phyloP scores from a whole-genome alignment of 2,113 vertebrate species.

The Chaetorhynchus papuensis region DNA sequence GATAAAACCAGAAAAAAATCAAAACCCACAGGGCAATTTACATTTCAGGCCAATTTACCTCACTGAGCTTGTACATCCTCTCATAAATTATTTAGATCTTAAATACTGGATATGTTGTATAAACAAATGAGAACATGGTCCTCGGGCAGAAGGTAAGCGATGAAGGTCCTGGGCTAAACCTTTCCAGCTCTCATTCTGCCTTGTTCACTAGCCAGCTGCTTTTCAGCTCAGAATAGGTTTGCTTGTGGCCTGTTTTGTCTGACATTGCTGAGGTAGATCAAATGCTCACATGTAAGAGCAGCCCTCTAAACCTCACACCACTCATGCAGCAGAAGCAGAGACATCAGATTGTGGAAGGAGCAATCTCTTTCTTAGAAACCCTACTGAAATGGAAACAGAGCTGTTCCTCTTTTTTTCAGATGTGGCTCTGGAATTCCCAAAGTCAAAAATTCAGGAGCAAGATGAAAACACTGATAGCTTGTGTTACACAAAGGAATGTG shows the following conservation, averaged over 20 bases:
- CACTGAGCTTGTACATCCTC: background rate
- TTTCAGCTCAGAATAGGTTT: background rate
- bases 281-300: background rate
- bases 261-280: background rate
- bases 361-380: background rate
- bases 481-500: background rate
- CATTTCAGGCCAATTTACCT: background rate
- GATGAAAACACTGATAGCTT: background rate
- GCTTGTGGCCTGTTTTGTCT: background rate
- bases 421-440: background rate
- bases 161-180: background rate
- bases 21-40: background rate
- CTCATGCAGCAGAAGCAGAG: background rate
- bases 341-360: background rate
- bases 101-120: background rate
- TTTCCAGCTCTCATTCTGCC: background rate
- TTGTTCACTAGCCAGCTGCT: background rate
- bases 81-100: background rate
- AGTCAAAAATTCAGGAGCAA: constrained; percentile 17
- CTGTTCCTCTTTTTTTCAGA: background rate
- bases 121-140: background rate
- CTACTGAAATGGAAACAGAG: background rate
- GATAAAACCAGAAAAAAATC: background rate
- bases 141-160: background rate
- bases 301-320: background rate